Percentiles rank a stretch among this genome's conserved stretches.
Evolutionary conservation across 1,140 invertebrate species (phyloP).

Genomic region (Aplysia californica): DNA sequence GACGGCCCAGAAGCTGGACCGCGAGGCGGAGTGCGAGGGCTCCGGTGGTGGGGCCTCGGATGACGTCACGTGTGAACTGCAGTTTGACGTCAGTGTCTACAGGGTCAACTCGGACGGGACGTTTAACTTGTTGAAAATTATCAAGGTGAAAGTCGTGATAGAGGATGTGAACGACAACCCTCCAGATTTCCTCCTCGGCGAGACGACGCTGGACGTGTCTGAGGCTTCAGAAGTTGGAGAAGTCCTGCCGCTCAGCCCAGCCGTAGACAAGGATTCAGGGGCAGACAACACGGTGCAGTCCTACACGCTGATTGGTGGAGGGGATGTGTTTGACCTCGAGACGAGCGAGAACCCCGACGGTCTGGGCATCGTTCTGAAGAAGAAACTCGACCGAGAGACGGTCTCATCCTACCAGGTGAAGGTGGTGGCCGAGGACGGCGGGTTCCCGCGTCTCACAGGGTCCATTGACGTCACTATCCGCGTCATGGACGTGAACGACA

Average conservation of each 20-base stretch:
- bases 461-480: slow-evolving; percentile 88
- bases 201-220: slow-evolving; percentile 43
- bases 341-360: slow-evolving; percentile 46
- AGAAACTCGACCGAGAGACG: slow-evolving; percentile 84
- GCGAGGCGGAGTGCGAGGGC: slow-evolving; percentile 49
- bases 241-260: slow-evolving; percentile 76
- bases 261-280: slow-evolving; percentile 72
- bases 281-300: slow-evolving; percentile 65
- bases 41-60: slow-evolving; percentile 20
- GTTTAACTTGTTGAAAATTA: slow-evolving; percentile 52
- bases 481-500: slow-evolving; percentile 97
- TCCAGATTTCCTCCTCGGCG: slow-evolving; percentile 76
- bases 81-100: slow-evolving; percentile 55
- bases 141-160: slow-evolving; percentile 55
- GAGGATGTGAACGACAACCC: slow-evolving; percentile 93
- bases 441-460: slow-evolving; percentile 88
- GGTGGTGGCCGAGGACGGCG: slow-evolving; percentile 90
- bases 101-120: slow-evolving; percentile 26
- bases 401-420: slow-evolving; percentile 90
- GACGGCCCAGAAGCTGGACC: slow-evolving; percentile 46
- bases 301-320: slow-evolving; percentile 51
- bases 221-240: slow-evolving; percentile 69
- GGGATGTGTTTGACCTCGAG: slow-evolving; percentile 53
- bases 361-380: slow-evolving; percentile 47
- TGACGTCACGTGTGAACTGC: slow-evolving; percentile 40